These are phyloP conservation scores for Ceramica pisi DNA, from an alignment of 2,888 invertebrate genomes.

Conservation along the genomic window DNA sequence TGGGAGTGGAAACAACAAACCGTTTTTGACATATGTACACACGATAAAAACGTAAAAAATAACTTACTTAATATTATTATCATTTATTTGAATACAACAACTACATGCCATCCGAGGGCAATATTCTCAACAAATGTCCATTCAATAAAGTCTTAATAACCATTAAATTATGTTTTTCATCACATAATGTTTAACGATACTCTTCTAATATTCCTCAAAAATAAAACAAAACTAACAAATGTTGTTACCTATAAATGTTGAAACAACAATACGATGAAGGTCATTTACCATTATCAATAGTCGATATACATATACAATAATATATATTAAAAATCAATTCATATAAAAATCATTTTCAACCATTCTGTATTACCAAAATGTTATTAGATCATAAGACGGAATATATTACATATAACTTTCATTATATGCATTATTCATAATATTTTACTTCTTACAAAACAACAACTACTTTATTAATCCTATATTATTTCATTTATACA, in stretches of 20 bases:
- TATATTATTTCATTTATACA: slow-evolving; percentile 82
- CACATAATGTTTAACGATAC: slow-evolving; percentile 91
- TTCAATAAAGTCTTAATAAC: slow-evolving; percentile 90
- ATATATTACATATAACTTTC: slow-evolving; percentile 88
- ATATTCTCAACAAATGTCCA: slow-evolving; percentile 89
- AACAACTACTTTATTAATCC: slow-evolving; percentile 89
- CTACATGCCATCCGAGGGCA: slow-evolving; percentile 88
- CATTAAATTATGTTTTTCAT: slow-evolving; percentile 86
- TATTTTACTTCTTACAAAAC: slow-evolving; percentile 89
- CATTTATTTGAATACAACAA: slow-evolving; percentile 90
- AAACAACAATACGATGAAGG: slow-evolving; percentile 75
- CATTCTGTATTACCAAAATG: slow-evolving; percentile 83
- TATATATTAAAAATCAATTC: slow-evolving; percentile 88
- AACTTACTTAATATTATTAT: slow-evolving; percentile 91
- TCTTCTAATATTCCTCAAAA: slow-evolving; percentile 84
- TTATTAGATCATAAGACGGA: slow-evolving; percentile 89
- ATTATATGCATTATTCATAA: slow-evolving; percentile 86
- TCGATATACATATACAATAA: slow-evolving; percentile 82
- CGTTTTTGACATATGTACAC: slow-evolving; percentile 87
- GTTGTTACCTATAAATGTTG: slow-evolving; percentile 78
- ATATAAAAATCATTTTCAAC: slow-evolving; percentile 89
- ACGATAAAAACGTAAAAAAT: slow-evolving; percentile 91
- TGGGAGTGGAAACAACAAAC: slow-evolving; percentile 88
- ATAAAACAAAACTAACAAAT: slow-evolving; percentile 83
- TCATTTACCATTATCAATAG: slow-evolving; percentile 79